Evolutionary conservation across 2,113 vertebrate species (phyloP), one percentile per base, ranked within the genome.

Genomic region (Toxotes jaculatrix): DNA sequence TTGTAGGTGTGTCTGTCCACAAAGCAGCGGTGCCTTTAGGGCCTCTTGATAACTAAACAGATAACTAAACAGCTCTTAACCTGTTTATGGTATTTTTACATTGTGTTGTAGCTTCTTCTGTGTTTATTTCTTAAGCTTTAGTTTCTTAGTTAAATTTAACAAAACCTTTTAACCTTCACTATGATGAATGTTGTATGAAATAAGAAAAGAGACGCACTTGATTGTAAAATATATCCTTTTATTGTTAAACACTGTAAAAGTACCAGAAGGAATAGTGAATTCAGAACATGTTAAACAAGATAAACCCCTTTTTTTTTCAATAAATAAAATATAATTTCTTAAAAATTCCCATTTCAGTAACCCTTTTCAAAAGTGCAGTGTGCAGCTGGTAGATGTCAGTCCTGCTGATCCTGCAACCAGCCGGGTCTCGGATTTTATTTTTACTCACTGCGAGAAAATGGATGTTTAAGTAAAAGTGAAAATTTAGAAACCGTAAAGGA

Each of bases 241-340:
- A 76, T 80, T 86, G 47, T 87, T 60, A 77, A 74, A 83, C 66
- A 64, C 10, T 66, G 40, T 78, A 75, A 80, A 87, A 70, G 45
- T 23, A 55, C 42, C 55, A 89, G 68, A 83, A 87, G 71, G 72
- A 82, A 71, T 47, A 70, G 64, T 10, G 10, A 14, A 7, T 42
- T 42, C 12, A 43, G 42, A 63, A 45, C 16, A 31, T 65, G 53
- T 27, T 45, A 7, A 59, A 62, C 55, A 62, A 47, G 56, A 62
- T 47, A 57, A 69, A 72, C 7, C 27, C 27, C 27, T 34, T 27
- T 55, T 64, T 60, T 57, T 77, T 71, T 66, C 49, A 66, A 66
- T 75, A n/a, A 79, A 79, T 65, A 66, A 38, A 78, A 69, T 80
- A 31, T 57, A 67, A 81, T 63, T 77, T 86, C 68, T 67, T 59